Percentiles rank a stretch among this genome's conserved stretches.
phyloP scores from a whole-genome alignment of 2,888 invertebrate genomes.

The Caenorhabditis sp. region DNA sequence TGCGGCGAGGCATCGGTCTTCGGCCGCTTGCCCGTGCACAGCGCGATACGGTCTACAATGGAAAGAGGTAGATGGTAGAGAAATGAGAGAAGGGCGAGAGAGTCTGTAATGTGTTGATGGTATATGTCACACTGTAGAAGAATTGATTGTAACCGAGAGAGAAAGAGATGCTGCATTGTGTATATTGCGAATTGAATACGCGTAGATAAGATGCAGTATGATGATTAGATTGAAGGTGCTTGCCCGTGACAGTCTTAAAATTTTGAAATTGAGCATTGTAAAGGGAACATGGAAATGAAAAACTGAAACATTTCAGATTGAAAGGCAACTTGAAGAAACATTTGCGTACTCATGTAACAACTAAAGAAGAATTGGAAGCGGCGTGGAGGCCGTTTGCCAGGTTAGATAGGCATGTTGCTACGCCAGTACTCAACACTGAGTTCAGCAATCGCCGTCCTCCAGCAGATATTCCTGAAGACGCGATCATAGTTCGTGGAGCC shows the following conservation, averaged over 20 bases:
- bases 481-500: slow-evolving; percentile 79
- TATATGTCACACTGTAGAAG: slow-evolving; percentile 30
- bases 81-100: slow-evolving; percentile 37
- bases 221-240: slow-evolving; percentile 36
- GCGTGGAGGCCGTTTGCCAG: slow-evolving; percentile 83
- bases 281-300: neutral
- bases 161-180: slow-evolving; percentile 6
- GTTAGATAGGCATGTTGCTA: slow-evolving; percentile 53
- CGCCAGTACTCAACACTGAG: neutral
- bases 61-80: slow-evolving; percentile 38
- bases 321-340: slow-evolving; percentile 83
- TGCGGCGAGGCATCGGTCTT: neutral
- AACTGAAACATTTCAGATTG: slow-evolving; percentile 62
- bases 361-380: slow-evolving; percentile 82
- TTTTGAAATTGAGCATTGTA: slow-evolving; percentile 13
- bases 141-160: slow-evolving; percentile 1
- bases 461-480: slow-evolving; percentile 81
- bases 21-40: slow-evolving; percentile 9
- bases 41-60: slow-evolving; percentile 47
- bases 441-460: slow-evolving; percentile 82
- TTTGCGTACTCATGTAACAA: slow-evolving; percentile 82
- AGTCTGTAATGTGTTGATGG: slow-evolving; percentile 28
- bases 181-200: slow-evolving; percentile 19
- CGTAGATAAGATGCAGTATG: slow-evolving; percentile 45
- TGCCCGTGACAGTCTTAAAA: slow-evolving; percentile 17